These are phyloP conservation scores for Diceros bicornis DNA, from an alignment of 2,797 vertebrate species.

Conservation along the genomic window DNA sequence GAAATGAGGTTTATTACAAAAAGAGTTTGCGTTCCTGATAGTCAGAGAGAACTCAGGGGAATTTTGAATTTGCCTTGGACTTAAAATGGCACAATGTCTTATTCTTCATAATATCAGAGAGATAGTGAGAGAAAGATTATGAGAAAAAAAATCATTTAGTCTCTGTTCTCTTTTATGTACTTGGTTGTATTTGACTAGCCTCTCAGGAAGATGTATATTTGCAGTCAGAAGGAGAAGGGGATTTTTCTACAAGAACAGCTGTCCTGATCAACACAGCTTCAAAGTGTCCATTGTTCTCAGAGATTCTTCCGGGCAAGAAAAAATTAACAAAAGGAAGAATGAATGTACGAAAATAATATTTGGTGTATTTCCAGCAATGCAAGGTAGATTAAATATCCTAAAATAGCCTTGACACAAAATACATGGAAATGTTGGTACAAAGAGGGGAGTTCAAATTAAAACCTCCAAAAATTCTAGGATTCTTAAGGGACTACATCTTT, in stretches of 20 bases:
- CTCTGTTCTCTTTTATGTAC: background rate
- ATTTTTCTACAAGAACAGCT: background rate
- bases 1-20: background rate
- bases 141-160: background rate
- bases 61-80: background rate
- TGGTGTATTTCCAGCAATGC: background rate
- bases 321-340: background rate
- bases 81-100: background rate
- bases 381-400: background rate
- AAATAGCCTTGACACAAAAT: constrained; percentile 25
- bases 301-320: background rate
- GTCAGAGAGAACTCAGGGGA: background rate
- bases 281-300: background rate
- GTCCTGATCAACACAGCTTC: background rate
- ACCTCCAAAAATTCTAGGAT: background rate
- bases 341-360: background rate
- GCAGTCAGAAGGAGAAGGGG: background rate
- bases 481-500: background rate
- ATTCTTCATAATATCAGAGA: background rate
- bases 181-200: background rate
- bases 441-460: background rate
- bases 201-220: background rate
- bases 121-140: background rate
- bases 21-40: background rate
- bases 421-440: background rate